Evolutionary conservation across 2,888 invertebrate species (phyloP).

Genomic region (Phyllotreta cruciferae): DNA sequence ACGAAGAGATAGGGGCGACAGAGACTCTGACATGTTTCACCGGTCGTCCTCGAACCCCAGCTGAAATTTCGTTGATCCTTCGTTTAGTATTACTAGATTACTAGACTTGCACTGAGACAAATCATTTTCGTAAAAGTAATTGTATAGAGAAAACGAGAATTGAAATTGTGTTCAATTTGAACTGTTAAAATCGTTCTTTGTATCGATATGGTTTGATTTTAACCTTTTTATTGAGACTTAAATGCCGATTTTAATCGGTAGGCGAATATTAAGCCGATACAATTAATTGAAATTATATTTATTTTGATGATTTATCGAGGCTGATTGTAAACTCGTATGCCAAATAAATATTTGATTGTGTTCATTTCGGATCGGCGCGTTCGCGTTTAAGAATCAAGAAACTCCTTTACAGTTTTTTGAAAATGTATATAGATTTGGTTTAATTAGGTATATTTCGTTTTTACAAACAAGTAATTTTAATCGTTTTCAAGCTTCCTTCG

Average conservation of each 20-base stretch:
- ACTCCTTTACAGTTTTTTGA: slow-evolving; percentile 18
- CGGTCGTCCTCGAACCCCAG: slow-evolving; percentile 64
- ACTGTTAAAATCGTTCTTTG: neutral
- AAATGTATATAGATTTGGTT: neutral
- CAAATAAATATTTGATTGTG: slow-evolving; percentile 15
- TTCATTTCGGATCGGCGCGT: slow-evolving; percentile 9
- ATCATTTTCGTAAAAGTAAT: slow-evolving; percentile 37
- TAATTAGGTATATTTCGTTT: neutral
- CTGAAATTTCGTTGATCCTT: slow-evolving; percentile 62
- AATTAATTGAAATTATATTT: slow-evolving; percentile 9
- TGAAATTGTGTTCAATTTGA: slow-evolving; percentile 8
- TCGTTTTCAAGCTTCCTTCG: neutral
- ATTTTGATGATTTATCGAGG: slow-evolving; percentile 18
- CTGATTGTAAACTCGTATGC: slow-evolving; percentile 24
- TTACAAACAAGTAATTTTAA: slow-evolving; percentile 3
- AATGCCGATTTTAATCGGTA: too few relatives aligned
- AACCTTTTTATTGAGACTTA: too few relatives aligned
- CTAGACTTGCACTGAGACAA: slow-evolving; percentile 55
- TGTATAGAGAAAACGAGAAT: neutral
- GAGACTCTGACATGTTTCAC: slow-evolving; percentile 49
- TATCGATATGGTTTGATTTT: too few relatives aligned
- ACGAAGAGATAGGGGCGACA: slow-evolving; percentile 44
- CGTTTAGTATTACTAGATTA: slow-evolving; percentile 55
- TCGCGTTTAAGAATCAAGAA: neutral
- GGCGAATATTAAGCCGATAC: too few relatives aligned